Evolutionary conservation across 1,140 invertebrate genomes (phyloP).

Genomic region (Pachypeltis micranthus): DNA sequence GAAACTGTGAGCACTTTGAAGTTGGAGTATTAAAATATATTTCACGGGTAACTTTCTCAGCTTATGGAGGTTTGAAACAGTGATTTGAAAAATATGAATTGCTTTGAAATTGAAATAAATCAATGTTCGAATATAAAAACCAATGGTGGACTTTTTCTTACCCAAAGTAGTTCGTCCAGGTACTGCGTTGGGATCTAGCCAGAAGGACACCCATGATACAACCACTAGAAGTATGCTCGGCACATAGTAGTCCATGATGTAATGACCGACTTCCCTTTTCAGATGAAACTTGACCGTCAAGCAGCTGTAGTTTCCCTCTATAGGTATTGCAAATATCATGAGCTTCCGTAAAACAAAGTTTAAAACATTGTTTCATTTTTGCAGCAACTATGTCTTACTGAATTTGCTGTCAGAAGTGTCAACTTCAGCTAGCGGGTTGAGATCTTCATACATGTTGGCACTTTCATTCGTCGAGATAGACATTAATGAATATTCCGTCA

Average conservation of each 20-base stretch:
- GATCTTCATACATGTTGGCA: slow-evolving; percentile 24
- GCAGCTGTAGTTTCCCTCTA: slow-evolving; percentile 72
- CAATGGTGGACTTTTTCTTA: slow-evolving; percentile 30
- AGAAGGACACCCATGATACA: slow-evolving; percentile 84
- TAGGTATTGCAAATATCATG: no score
- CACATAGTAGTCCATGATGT: slow-evolving; percentile 80
- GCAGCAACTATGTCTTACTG: slow-evolving; percentile 24
- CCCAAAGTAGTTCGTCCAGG: slow-evolving; percentile 67
- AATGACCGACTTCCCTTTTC: slow-evolving; percentile 70
- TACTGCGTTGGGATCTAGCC: slow-evolving; percentile 75
- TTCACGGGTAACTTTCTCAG: no score
- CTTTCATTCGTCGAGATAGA: slow-evolving; percentile 57
- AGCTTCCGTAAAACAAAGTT: slow-evolving; percentile 43
- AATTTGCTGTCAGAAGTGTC: slow-evolving; percentile 30
- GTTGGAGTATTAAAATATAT: no score
- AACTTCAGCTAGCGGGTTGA: no score
- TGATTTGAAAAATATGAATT: no score
- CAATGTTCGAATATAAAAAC: no score
- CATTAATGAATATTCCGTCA: slow-evolving; percentile 67
- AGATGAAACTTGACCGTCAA: slow-evolving; percentile 65
- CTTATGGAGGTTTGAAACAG: no score
- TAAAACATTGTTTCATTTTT: slow-evolving; percentile 4
- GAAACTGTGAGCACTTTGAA: no score
- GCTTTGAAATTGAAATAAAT: no score
- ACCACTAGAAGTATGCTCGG: slow-evolving; percentile 78